Evolutionary conservation across 2,113 vertebrate species (phyloP).

Genomic region (Gnathonemus echidnorhynchus): DNA sequence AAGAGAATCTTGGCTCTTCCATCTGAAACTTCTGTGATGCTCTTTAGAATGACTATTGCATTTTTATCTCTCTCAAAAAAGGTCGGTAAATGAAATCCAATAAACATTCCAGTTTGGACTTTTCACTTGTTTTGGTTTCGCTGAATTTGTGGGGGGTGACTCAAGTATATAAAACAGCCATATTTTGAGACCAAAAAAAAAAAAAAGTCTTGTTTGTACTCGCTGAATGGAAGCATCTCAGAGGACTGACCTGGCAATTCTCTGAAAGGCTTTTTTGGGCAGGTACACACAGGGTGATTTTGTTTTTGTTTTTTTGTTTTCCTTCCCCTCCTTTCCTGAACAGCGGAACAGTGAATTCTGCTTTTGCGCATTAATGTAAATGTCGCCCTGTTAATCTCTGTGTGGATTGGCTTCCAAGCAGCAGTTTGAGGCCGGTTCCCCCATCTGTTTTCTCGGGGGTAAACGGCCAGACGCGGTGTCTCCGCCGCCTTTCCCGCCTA

Average conservation of each 20-base stretch:
- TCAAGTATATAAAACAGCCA: neutral
- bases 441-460: neutral
- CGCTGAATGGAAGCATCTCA: neutral
- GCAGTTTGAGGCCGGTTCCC: neutral
- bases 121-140: neutral
- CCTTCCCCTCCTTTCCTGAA: neutral
- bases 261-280: neutral
- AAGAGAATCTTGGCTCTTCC: slow-evolving; percentile 10
- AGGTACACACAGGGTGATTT: neutral
- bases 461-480: neutral
- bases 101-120: neutral
- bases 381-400: neutral
- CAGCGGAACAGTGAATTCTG: neutral
- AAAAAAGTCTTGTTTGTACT: neutral
- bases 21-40: slow-evolving; percentile 1
- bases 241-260: neutral
- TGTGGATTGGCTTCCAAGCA: neutral
- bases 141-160: neutral
- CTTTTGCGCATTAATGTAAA: neutral
- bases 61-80: neutral
- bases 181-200: neutral
- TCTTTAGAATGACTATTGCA: neutral
- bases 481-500: neutral
- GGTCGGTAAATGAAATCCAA: neutral
- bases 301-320: neutral